These are phyloP conservation scores for Sericinus montela DNA, from an alignment of 2,888 invertebrate genomes.

Conservation along the genomic window DNA sequence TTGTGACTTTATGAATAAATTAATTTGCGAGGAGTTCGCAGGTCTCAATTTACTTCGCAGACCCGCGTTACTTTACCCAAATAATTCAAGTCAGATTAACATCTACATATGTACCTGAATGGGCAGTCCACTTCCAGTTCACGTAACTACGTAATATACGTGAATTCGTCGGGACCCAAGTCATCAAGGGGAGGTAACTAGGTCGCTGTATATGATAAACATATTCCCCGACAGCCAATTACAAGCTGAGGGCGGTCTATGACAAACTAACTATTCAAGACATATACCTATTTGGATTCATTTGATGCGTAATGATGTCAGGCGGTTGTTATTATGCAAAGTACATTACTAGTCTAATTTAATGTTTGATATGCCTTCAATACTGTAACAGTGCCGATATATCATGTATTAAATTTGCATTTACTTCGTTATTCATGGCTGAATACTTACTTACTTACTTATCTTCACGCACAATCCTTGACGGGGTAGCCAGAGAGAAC, in stretches of 20 bases:
- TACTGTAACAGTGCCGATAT: no score
- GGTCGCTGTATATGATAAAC: slow-evolving; percentile 37
- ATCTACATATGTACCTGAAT: slow-evolving; percentile 6
- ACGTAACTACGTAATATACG: slow-evolving; percentile 5
- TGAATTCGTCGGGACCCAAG: slow-evolving; percentile 12
- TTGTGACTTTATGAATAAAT: slow-evolving; percentile 5
- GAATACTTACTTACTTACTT: no score
- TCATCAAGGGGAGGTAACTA: slow-evolving; percentile 31
- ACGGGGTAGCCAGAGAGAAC: no score
- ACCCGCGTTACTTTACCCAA: slow-evolving; percentile 1
- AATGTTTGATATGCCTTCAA: neutral
- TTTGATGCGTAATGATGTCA: neutral
- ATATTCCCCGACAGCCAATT: slow-evolving; percentile 28
- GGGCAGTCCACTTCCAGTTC: slow-evolving; percentile 1
- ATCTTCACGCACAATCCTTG: no score
- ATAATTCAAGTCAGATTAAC: slow-evolving; percentile 14
- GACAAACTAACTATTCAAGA: slow-evolving; percentile 9
- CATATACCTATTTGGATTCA: slow-evolving; percentile 6
- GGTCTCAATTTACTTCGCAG: slow-evolving; percentile 3
- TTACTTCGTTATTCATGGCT: no score
- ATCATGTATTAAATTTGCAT: no score
- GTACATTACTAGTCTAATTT: neutral
- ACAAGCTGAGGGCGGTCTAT: slow-evolving; percentile 20
- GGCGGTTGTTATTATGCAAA: neutral
- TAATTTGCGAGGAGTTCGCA: neutral